Evolutionary conservation across 1,140 invertebrate species (phyloP), one percentile per base, ranked within the genome.

Genomic region (Hesperophylax magnus): DNA sequence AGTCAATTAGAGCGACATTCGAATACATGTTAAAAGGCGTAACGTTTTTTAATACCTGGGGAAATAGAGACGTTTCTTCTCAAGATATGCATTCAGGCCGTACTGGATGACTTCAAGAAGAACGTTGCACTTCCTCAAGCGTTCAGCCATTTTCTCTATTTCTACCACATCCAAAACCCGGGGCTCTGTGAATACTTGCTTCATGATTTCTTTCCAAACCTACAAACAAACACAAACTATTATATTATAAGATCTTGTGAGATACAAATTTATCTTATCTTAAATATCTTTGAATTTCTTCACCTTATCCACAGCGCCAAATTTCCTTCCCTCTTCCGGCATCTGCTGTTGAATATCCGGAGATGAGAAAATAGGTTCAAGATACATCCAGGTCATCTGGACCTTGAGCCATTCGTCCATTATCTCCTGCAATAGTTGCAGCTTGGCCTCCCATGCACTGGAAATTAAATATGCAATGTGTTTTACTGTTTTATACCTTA

Each of bases 341-440:
- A 99, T 96, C 93, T 96, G 95, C 82, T 95, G 94, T 90, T 99
- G 98, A 87, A 99, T 99, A 89, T 99, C 98, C 3, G 98, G 98
- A 20, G 97, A 98, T 4, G 96, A 96, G 88, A 99, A 99, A 84
- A 99, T 98, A 1, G 98, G 98, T 87, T 99, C 98, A 83, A 99
- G 90, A 88, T 99, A 99, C 91, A 98, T 95, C 98, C 98, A 99
- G 2, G 97, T 98, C 1, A 94, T 92, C 89, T 99, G 98, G 18
- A 99, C 98, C 86, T 97, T 97, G 7, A 99, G 87, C 97, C 98
- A 99, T 86, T 98, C 96, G 87, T 99, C 98, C 82, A 99, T 89
- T 84, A 99, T 98, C 86, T 98, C 97, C 92, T 97, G 95, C 1
- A 97, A 87, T 2, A 96, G 85, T 79, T 94, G 91, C 1, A 97